These are phyloP conservation scores for Hemicentrotus pulcherrimus DNA, from an alignment of 35 echinoderm and acorn worm species.

Conservation along the genomic window DNA sequence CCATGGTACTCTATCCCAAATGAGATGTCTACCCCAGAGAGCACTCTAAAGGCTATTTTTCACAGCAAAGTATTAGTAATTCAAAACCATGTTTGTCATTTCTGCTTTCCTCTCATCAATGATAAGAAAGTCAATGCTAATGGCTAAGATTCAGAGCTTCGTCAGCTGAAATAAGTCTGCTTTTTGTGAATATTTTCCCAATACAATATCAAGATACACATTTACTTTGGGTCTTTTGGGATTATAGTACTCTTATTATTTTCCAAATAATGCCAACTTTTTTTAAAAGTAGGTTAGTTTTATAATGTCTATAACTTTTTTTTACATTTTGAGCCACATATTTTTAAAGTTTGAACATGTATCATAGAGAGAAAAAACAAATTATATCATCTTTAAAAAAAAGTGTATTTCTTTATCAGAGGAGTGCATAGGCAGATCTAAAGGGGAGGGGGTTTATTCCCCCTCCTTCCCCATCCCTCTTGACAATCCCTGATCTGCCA, in stretches of 20 bases:
- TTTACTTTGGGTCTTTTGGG: background rate
- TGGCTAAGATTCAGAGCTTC: background rate
- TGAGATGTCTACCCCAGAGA: background rate
- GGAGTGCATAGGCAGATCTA: no score
- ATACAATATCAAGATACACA: background rate
- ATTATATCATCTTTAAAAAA: no score
- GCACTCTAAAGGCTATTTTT: background rate
- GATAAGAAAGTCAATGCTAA: background rate
- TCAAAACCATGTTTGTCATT: constrained; percentile 3
- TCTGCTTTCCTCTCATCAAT: background rate
- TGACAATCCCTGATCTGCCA: no score
- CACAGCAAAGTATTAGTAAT: background rate
- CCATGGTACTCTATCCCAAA: background rate
- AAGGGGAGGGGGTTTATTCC: no score
- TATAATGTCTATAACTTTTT: no score
- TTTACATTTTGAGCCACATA: no score
- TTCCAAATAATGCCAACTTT: no score
- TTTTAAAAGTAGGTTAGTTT: no score
- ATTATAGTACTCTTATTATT: background rate
- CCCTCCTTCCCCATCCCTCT: background rate
- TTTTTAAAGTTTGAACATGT: no score
- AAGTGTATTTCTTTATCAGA: no score
- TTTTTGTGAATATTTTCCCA: background rate
- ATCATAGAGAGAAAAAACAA: no score
- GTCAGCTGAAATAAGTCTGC: background rate